These are phyloP conservation scores for Gambusia holbrooki DNA, from an alignment of 2,113 vertebrate species.

Conservation along the genomic window DNA sequence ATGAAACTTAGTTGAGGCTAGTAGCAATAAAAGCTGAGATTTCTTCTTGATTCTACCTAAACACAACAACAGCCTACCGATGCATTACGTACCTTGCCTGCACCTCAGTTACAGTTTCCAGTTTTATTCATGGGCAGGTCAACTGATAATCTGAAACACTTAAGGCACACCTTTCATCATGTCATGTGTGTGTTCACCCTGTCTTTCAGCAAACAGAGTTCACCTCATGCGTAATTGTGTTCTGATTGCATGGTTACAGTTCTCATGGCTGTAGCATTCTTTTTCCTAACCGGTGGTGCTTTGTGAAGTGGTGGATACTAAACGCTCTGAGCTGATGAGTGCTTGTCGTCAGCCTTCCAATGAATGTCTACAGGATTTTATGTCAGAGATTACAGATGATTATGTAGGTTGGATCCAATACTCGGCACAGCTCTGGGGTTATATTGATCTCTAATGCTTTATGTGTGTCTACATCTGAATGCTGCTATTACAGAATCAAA, in stretches of 20 bases:
- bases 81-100: neutral
- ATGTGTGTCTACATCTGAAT: conserved; percentile 9
- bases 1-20: conserved; percentile 6
- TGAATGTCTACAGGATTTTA: conserved; percentile 66
- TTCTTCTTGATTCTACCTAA: neutral
- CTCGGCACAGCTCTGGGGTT: conserved; percentile 44
- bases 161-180: conserved; percentile 13
- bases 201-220: conserved; percentile 1
- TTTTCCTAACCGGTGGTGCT: conserved; percentile 27
- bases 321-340: conserved; percentile 51
- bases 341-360: conserved; percentile 54
- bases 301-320: conserved; percentile 45
- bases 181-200: neutral
- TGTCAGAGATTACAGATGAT: conserved; percentile 74
- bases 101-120: neutral
- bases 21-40: conserved; percentile 1
- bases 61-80: neutral
- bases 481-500: conserved; percentile 17
- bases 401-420: conserved; percentile 65
- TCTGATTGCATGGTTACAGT: conserved; percentile 8
- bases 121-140: conserved; percentile 21
- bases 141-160: conserved; percentile 15
- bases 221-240: neutral
- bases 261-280: conserved; percentile 1
- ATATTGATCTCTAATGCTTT: conserved; percentile 58